A percentile compares a stretch with the other conserved stretches of the same genome.
Evolutionary conservation across 2,888 invertebrate genomes (phyloP).

Genomic region (Parasteatoda lunata): DNA sequence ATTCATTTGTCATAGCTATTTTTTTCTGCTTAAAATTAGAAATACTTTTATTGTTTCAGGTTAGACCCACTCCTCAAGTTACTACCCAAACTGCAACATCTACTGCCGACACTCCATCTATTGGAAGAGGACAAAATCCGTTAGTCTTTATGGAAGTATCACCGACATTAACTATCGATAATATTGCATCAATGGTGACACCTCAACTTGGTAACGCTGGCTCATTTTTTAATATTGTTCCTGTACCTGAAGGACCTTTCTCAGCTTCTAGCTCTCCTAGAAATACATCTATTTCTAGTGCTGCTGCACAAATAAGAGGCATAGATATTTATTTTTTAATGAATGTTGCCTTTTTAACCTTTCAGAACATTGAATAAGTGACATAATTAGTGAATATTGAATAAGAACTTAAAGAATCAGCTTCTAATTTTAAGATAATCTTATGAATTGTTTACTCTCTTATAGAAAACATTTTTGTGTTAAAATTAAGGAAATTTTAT

Average conservation of each 20-base stretch:
- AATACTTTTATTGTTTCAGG: constrained; percentile 1
- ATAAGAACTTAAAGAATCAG: too few relatives aligned
- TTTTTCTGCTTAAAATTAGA: too few relatives aligned
- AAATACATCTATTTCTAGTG: constrained; percentile 13
- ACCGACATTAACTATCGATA: constrained; percentile 76
- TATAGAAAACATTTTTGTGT: too few relatives aligned
- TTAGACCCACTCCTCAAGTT: background rate
- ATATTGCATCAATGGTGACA: constrained; percentile 73
- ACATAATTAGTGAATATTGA: too few relatives aligned
- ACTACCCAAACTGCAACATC: background rate
- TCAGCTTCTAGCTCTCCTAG: background rate
- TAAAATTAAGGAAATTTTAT: too few relatives aligned
- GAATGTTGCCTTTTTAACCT: too few relatives aligned
- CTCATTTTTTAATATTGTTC: background rate
- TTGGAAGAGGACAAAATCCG: constrained; percentile 69
- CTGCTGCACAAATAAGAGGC: constrained; percentile 5
- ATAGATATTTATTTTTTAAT: background rate
- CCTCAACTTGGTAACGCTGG: background rate
- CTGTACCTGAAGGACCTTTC: background rate
- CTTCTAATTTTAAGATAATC: too few relatives aligned
- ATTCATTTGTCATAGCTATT: too few relatives aligned
- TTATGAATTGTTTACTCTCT: too few relatives aligned
- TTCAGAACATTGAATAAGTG: too few relatives aligned
- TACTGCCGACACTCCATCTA: background rate
- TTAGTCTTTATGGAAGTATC: constrained; percentile 78